A percentile compares a stretch with the other conserved stretches of the same genome.
These are phyloP conservation scores for Lordiphosa andalusiaca DNA, from an alignment of 2,888 invertebrate species.

Conservation along the genomic window DNA sequence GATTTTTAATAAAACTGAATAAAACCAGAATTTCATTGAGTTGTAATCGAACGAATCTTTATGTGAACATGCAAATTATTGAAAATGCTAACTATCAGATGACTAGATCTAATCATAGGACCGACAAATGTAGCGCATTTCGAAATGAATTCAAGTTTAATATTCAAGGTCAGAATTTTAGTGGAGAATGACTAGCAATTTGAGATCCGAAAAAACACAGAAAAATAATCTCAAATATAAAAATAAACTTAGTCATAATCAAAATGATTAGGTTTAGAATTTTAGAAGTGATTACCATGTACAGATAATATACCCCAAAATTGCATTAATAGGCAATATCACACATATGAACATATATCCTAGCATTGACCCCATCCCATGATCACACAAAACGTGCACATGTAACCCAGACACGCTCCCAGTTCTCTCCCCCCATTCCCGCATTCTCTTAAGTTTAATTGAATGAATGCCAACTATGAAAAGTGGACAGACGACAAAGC, in stretches of 20 bases:
- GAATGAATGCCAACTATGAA: conserved; percentile 10
- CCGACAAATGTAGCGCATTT: neutral
- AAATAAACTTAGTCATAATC: conserved; percentile 29
- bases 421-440: neutral
- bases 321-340: conserved; percentile 5
- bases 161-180: conserved; percentile 25
- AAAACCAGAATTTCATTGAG: neutral
- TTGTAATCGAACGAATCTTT: too few relatives aligned
- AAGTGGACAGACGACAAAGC: neutral
- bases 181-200: conserved; percentile 37
- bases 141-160: neutral
- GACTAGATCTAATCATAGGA: conserved; percentile 18
- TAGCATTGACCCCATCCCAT: conserved; percentile 23
- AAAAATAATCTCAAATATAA: conserved; percentile 12
- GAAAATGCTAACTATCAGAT: conserved; percentile 26
- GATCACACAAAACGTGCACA: conserved; percentile 30
- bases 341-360: conserved; percentile 2
- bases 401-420: conserved; percentile 12
- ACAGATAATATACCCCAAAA: neutral
- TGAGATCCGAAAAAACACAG: conserved; percentile 15
- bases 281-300: conserved; percentile 18
- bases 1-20: neutral
- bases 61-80: neutral
- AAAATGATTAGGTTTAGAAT: conserved; percentile 1
- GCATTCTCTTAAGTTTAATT: conserved; percentile 1